Evolutionary conservation across 2,888 invertebrate species (phyloP), one percentile per base, ranked within the genome.

Genomic region (Polyommatus iphigenia): DNA sequence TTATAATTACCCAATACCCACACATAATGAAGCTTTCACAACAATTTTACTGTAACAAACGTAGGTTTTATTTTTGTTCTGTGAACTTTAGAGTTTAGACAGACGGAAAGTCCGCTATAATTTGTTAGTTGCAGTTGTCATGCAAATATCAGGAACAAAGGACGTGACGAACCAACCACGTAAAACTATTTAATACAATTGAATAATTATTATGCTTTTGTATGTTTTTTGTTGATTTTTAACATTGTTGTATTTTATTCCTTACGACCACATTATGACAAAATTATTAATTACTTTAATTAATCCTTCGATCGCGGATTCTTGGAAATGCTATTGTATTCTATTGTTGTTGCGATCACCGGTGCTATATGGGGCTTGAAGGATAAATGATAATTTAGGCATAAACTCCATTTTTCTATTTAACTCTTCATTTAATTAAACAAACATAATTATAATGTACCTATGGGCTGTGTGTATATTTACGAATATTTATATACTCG

Each of bases 81-180:
- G 18, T 7, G 6, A 24, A 41, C 10, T n/a, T n/a, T n/a, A 29
- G 29, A 29, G 29, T 36, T 41, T 3, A 8, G 18, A 71, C 13
- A 5, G 29, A 71, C 29, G 15, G 71, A 32, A 15, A 29, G 71
- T 71, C 20, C 20, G 62, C 15, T 71, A 71, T 36, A 71, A 71
- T 71, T 71, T 29, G 71, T 32, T 15, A 71, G 71, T 71, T 71
- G n/a, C n/a, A n/a, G 71, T 71, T 36, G 15, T 18, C 71, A 71
- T 71, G 71, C 71, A 71, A 71, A 71, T 71, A 18, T 3, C 71
- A 24, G 29, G 36, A 71, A 71, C 71, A 71, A 71, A 71, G 36
- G 15, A 32, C 71, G n/a, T 36, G 18, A 71, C 36, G n/a, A 71
- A 32, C 32, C 15, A 32, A 32, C 71, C 29, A 71, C 15, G 10